These are phyloP conservation scores for Cheilosia urbana DNA, from an alignment of 2,888 invertebrate genomes.

Conservation along the genomic window DNA sequence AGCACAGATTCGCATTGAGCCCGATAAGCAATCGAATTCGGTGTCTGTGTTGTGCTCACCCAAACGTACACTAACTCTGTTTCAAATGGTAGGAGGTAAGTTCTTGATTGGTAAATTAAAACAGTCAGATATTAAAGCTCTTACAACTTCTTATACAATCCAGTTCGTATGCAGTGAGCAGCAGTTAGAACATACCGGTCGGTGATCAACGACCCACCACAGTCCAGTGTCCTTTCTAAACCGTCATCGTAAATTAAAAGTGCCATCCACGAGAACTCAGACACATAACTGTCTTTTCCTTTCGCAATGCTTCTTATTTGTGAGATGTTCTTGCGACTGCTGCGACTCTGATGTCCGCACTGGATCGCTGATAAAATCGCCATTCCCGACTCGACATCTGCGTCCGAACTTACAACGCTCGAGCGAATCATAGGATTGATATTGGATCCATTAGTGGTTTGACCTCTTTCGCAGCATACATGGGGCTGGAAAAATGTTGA, in stretches of 20 bases:
- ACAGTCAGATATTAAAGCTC: constrained; percentile 1
- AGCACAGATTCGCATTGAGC: constrained; percentile 78
- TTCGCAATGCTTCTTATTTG: fast-evolving
- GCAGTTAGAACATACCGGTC: constrained; percentile 77
- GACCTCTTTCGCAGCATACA: too few relatives aligned
- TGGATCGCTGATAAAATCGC: too few relatives aligned
- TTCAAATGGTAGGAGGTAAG: background rate
- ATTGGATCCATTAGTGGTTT: too few relatives aligned
- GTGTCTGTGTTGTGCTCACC: constrained; percentile 82
- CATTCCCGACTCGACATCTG: too few relatives aligned
- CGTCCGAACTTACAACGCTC: too few relatives aligned
- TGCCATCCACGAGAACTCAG: constrained; percentile 90
- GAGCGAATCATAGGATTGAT: too few relatives aligned
- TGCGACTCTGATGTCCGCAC: too few relatives aligned
- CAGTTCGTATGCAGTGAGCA: constrained; percentile 76
- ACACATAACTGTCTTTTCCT: constrained; percentile 80
- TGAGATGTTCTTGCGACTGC: too few relatives aligned
- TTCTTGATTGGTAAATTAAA: too few relatives aligned
- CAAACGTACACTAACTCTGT: constrained; percentile 82
- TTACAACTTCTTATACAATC: constrained; percentile 58
- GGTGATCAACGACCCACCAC: constrained; percentile 77
- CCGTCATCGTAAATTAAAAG: constrained; percentile 85
- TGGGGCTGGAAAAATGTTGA: too few relatives aligned
- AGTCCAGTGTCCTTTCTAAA: constrained; percentile 79
- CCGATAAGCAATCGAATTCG: constrained; percentile 80